These are phyloP conservation scores for Parauchenoglanis ngamensis DNA, from an alignment of 2,797 vertebrate species.

Conservation along the genomic window DNA sequence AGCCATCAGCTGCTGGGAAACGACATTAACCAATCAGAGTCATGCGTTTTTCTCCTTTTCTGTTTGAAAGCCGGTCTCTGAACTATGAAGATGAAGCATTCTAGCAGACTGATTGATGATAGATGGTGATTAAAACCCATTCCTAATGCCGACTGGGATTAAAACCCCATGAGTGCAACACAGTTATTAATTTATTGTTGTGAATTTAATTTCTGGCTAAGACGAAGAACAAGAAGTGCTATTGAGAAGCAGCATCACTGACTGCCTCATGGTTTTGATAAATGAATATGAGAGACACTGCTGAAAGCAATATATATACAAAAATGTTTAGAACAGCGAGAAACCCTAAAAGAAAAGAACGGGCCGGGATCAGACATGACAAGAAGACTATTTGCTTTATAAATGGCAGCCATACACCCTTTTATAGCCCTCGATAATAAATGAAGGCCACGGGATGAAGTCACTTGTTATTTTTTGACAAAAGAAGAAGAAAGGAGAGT, in stretches of 20 bases:
- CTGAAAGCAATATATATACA: neutral
- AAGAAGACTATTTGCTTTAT: slow-evolving; percentile 52
- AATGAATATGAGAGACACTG: slow-evolving; percentile 16
- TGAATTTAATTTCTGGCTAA: neutral
- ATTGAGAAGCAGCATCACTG: neutral
- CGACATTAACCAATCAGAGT: neutral
- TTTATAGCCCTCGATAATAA: slow-evolving; percentile 38
- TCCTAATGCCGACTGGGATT: neutral
- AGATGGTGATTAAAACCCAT: neutral
- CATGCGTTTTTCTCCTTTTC: neutral
- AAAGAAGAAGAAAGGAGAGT: slow-evolving; percentile 5
- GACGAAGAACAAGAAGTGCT: neutral
- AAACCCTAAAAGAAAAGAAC: slow-evolving; percentile 27
- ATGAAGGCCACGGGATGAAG: slow-evolving; percentile 48
- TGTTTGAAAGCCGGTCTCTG: neutral
- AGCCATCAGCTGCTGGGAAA: neutral
- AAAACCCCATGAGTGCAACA: neutral
- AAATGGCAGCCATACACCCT: slow-evolving; percentile 43
- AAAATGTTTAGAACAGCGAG: neutral
- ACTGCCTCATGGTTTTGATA: slow-evolving; percentile 15
- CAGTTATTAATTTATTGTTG: neutral
- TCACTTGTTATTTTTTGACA: slow-evolving; percentile 47
- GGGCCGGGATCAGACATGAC: slow-evolving; percentile 41
- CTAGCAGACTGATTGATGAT: neutral
- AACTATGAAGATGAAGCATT: no score